Conservation (phyloP, 35 echinoderm and acorn worm genomes). For the Lytechinus pictus region DNA sequence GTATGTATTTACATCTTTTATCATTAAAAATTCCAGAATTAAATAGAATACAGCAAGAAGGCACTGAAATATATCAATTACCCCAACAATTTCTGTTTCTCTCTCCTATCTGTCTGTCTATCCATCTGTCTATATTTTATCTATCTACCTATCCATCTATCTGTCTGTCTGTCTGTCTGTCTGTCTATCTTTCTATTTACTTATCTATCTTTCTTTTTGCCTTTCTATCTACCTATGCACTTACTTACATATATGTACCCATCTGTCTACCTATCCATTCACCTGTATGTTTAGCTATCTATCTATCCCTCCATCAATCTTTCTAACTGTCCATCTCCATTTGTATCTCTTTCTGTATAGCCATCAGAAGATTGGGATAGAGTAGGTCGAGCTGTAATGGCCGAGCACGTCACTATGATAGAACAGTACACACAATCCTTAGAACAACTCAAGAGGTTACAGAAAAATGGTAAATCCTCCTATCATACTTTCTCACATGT, state of each 20-base stretch:
- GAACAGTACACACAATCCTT: conserved; percentile 69
- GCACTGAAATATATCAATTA: neutral
- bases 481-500: too few species aligned
- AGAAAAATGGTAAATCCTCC: conserved; percentile 17
- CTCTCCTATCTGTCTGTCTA: neutral
- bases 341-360: neutral
- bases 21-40: too few species aligned
- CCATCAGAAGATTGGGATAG: conserved; percentile 77
- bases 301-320: too few species aligned
- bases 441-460: conserved; percentile 71
- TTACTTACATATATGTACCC: conserved; percentile 1
- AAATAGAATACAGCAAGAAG: too few species aligned
- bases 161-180: neutral
- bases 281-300: conserved; percentile 2
- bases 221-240: neutral
- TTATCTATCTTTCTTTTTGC: neutral
- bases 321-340: too few species aligned
- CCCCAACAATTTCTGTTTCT: neutral
- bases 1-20: too few species aligned
- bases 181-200: neutral
- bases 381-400: conserved; percentile 69
- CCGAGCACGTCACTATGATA: conserved; percentile 75
- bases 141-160: neutral
- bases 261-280: neutral
- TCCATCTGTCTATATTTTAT: neutral